Conservation (phyloP, 2,113 vertebrate species). For the human region DNA sequence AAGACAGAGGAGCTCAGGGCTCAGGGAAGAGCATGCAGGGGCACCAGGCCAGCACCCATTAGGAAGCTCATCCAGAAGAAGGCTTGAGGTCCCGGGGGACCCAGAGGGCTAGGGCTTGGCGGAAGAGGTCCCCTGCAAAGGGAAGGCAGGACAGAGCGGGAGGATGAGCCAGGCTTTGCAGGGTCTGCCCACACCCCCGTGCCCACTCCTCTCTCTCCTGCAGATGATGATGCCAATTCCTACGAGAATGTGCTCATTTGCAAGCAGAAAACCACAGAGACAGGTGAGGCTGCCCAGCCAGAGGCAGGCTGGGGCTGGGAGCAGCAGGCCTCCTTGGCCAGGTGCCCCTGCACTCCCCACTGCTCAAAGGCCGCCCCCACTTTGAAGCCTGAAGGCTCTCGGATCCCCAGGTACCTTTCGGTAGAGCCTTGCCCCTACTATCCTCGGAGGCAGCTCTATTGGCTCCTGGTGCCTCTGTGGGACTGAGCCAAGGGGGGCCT, state of each 20-base stretch:
- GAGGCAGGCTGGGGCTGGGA: rapidly evolving
- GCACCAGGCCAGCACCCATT: background rate
- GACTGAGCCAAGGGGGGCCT: background rate
- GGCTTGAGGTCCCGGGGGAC: background rate
- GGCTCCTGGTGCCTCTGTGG: background rate
- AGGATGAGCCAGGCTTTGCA: background rate
- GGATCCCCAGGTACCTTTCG: background rate
- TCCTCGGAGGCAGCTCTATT: rapidly evolving
- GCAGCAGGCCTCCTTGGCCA: rapidly evolving
- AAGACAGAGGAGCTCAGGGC: background rate
- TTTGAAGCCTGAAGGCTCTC: background rate
- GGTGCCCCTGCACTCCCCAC: background rate
- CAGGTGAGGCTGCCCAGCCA: constrained; percentile 38
- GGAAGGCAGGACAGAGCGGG: background rate
- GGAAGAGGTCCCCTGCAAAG: background rate
- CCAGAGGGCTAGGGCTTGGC: too few species aligned
- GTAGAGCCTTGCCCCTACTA: rapidly evolving
- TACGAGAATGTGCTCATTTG: constrained; percentile 82
- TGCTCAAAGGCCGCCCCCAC: background rate
- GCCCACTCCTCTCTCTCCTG: background rate
- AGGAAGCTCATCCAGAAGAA: background rate
- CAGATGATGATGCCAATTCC: constrained; percentile 78
- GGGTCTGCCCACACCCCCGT: rapidly evolving
- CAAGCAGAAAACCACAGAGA: rapidly evolving
- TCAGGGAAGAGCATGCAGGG: background rate